These are phyloP conservation scores for Paratilapia polleni DNA, from an alignment of 2,113 vertebrate species.

Conservation along the genomic window DNA sequence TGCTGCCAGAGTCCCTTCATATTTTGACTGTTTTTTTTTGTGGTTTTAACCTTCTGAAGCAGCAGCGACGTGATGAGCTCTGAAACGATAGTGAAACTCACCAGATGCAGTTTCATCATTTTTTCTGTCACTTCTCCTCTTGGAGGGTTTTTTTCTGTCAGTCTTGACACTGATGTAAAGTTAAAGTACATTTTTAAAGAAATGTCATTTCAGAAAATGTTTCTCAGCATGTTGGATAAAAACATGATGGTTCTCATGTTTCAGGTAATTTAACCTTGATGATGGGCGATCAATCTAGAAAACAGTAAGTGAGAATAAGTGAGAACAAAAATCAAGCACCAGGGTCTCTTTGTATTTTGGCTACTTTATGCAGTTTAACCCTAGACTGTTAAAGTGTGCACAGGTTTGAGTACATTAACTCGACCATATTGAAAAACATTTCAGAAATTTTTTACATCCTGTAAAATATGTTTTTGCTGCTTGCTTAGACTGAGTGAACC, in stretches of 20 bases:
- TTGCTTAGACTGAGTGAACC: background rate
- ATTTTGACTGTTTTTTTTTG: background rate
- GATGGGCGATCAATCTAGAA: background rate
- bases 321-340: accelerated
- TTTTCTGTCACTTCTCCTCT: background rate
- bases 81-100: background rate
- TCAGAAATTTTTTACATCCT: background rate
- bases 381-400: background rate
- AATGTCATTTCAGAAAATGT: too few relatives aligned
- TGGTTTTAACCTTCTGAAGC: background rate
- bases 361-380: too few relatives aligned
- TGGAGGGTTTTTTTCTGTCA: background rate
- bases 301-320: background rate
- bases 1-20: constrained; percentile 1
- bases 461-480: background rate
- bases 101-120: background rate
- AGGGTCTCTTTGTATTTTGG: too few relatives aligned
- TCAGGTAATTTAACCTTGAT: background rate
- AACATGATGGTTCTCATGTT: background rate
- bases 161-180: too few relatives aligned
- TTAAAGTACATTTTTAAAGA: too few relatives aligned
- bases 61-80: background rate
- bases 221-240: background rate
- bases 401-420: background rate
- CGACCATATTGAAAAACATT: too few relatives aligned